Evolutionary conservation across 2,888 invertebrate genomes (phyloP).

Genomic region (Disparrhopalites patrizii): DNA sequence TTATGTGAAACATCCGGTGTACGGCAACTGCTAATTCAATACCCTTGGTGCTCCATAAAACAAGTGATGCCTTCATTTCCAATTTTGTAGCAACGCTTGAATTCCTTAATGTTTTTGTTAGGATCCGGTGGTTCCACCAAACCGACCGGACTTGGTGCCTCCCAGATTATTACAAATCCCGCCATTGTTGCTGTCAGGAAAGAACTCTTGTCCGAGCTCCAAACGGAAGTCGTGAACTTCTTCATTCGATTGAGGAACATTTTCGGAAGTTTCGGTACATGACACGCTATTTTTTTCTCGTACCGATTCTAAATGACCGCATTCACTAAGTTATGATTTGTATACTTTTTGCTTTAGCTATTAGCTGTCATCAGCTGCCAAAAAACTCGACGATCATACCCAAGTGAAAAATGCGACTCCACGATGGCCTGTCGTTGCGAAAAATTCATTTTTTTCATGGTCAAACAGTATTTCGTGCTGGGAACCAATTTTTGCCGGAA

Average conservation of each 20-base stretch:
- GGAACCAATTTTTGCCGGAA: slow-evolving; percentile 23
- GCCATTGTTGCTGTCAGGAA: slow-evolving; percentile 40
- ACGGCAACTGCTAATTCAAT: not conserved
- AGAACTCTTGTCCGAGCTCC: slow-evolving; percentile 38
- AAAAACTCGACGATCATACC: slow-evolving; percentile 22
- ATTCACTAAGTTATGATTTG: no score
- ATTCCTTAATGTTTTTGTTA: slow-evolving; percentile 38
- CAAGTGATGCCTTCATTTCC: slow-evolving; percentile 37
- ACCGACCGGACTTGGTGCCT: slow-evolving; percentile 31
- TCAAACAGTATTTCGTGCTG: slow-evolving; percentile 36
- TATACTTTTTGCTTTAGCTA: no score
- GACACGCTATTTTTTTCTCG: slow-evolving; percentile 12
- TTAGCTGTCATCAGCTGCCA: no score
- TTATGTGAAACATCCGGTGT: no score
- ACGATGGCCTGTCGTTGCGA: slow-evolving; percentile 41
- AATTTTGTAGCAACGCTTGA: slow-evolving; percentile 37
- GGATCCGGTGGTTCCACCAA: slow-evolving; percentile 40
- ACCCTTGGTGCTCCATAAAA: slow-evolving; percentile 37
- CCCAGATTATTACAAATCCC: slow-evolving; percentile 40
- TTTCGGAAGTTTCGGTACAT: slow-evolving; percentile 31
- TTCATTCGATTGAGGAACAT: slow-evolving; percentile 33
- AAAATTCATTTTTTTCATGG: slow-evolving; percentile 32
- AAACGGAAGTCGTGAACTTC: slow-evolving; percentile 36
- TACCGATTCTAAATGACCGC: slow-evolving; percentile 16
- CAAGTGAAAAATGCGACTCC: slow-evolving; percentile 42